Evolutionary conservation across 1,140 invertebrate genomes (phyloP), one percentile per base, ranked within the genome.

Genomic region (Drosophila orosa): DNA sequence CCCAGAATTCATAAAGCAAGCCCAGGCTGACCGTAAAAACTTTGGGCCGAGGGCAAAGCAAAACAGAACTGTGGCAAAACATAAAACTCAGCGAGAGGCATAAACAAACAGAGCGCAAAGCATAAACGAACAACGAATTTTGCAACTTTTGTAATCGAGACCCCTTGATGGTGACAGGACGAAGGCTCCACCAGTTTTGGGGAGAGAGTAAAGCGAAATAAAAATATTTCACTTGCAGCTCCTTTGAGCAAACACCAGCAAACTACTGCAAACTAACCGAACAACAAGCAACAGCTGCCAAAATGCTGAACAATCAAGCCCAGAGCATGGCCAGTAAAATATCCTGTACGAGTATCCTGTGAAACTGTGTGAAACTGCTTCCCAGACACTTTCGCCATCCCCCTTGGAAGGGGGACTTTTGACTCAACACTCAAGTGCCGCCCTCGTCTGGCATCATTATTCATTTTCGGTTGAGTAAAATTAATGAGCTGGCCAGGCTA

Each of bases 201-300:
- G 31, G 5, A 33, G 31, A 24, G 58, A 59, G 22, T 35, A 19
- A 7, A 27, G 47, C 31, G n/a, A 61, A 66, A 66, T 68, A 68
- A 42, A 68, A 68, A 68, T 66, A 68, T 66, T 68, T 68, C 50
- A 66, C 58, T 55, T 56, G 72, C 62, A 52, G 60, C 57, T 67
- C 39, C 72, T 57, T 37, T 19, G 61, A 54, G 45, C 60, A 75
- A 75, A 75, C 68, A 61, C 31, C 69, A 74, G 52, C 40, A 66
- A 73, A 61, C 69, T 65, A 65, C 57, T 31, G 44, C 59, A 65
- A 75, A 66, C 73, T 40, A 74, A 47, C 37, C 27, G 29, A 42
- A 69, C 52, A 58, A 72, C 68, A 48, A 58, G 55, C 73, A 76
- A 76, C 72, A 76, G 73, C 73, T 76, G 73, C 58, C 54, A 75